Conservation (phyloP, 1,140 invertebrate genomes). For the Centruroides sculpturatus region DNA sequence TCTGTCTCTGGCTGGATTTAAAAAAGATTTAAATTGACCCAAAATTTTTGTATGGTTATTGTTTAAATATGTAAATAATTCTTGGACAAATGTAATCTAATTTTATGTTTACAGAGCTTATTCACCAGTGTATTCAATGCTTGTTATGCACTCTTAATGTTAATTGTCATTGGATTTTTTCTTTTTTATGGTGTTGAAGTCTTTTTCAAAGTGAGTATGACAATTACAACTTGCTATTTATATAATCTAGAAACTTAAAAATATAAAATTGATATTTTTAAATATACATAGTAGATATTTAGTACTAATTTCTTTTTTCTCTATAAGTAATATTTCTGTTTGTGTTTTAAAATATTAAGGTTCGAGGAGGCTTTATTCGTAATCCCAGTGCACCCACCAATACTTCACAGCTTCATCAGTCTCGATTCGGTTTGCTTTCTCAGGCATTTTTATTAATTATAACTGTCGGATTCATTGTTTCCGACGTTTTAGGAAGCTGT, state of each 20-base stretch:
- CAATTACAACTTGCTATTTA: no score
- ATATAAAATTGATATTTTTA: no score
- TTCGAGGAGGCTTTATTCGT: conserved; percentile 19
- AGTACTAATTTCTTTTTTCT: no score
- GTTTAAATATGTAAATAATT: no score
- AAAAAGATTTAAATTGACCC: no score
- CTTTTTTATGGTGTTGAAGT: conserved; percentile 89
- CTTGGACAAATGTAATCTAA: no score
- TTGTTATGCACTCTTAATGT: conserved; percentile 76
- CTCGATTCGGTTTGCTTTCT: conserved; percentile 66
- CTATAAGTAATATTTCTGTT: no score
- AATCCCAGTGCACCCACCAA: conserved; percentile 7
- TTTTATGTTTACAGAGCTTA: conserved; percentile 2
- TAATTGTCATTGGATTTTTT: conserved; percentile 82
- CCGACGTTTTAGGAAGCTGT: conserved; percentile 74
- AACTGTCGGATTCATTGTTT: conserved; percentile 72
- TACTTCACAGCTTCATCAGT: conserved; percentile 83
- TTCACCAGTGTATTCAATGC: conserved; percentile 61
- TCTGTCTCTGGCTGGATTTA: no score
- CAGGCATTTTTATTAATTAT: conserved; percentile 73
- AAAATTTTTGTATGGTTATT: no score
- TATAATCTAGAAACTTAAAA: no score
- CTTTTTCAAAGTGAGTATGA: conserved; percentile 64
- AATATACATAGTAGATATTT: no score
- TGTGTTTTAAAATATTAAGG: conserved; percentile 2